A percentile compares a stretch with the other conserved stretches of the same genome.
phyloP scores from a whole-genome alignment of 2,888 invertebrate species.

The Polymixis lichenea region DNA sequence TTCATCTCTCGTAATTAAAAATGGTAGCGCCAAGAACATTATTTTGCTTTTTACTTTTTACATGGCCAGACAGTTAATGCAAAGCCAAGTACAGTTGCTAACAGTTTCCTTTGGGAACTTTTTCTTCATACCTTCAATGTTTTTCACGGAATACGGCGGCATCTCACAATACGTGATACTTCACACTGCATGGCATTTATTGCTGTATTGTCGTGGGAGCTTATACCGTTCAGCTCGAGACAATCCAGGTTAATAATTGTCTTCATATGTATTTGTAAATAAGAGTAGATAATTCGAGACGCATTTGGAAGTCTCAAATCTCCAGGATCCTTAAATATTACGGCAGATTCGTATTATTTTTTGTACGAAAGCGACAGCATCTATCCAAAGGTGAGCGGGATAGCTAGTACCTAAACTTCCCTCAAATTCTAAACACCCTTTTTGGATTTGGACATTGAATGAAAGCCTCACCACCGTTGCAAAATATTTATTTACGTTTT shows the following conservation, averaged over 20 bases:
- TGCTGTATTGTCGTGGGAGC: constrained; percentile 61
- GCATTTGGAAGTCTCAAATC: neutral
- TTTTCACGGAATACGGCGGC: constrained; percentile 57
- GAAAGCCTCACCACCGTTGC: neutral
- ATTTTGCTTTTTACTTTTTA: constrained; percentile 54
- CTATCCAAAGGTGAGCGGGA: neutral
- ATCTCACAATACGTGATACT: constrained; percentile 56
- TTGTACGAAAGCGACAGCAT: neutral
- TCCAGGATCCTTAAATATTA: neutral
- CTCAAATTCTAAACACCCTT: neutral
- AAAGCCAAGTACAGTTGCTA: constrained; percentile 47
- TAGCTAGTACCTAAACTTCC: neutral
- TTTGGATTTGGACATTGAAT: neutral
- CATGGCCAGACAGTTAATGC: constrained; percentile 35
- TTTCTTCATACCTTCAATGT: constrained; percentile 41
- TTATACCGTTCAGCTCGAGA: constrained; percentile 38
- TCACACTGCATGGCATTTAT: constrained; percentile 62
- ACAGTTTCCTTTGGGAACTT: constrained; percentile 58
- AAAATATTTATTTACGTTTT: neutral
- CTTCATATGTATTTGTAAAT: constrained; percentile 10
- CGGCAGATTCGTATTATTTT: neutral
- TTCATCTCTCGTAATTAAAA: constrained; percentile 61
- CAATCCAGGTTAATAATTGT: constrained; percentile 14
- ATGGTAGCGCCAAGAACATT: constrained; percentile 50
- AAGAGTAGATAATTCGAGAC: neutral